Conservation (phyloP, 1,140 invertebrate species). For the Procambarus virginalis region DNA sequence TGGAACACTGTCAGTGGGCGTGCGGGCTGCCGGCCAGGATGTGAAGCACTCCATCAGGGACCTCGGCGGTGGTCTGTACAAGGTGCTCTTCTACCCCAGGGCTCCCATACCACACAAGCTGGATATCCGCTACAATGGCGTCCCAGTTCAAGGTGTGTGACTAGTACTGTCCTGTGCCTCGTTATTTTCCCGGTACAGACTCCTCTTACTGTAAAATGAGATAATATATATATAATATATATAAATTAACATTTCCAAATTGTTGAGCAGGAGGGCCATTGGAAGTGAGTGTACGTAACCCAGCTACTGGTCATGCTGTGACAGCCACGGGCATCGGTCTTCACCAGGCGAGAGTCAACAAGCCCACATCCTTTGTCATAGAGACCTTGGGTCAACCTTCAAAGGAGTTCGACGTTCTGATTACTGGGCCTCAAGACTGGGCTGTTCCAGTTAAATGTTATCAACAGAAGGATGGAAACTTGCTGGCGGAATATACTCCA, state of each 20-base stretch:
- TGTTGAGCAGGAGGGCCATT: constrained; percentile 77
- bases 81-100: constrained; percentile 90
- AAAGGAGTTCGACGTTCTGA: constrained; percentile 92
- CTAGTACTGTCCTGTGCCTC: no score
- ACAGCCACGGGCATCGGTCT: constrained; percentile 86
- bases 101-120: constrained; percentile 87
- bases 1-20: constrained; percentile 85
- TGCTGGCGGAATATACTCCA: constrained; percentile 94
- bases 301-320: constrained; percentile 82
- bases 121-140: constrained; percentile 84
- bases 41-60: constrained; percentile 78
- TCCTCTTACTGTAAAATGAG: not conserved
- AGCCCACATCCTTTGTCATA: constrained; percentile 89
- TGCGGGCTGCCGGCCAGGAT: constrained; percentile 85
- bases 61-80: constrained; percentile 75
- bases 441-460: constrained; percentile 95
- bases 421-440: constrained; percentile 89
- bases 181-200: no score
- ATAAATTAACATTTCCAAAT: no score
- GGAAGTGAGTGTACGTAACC: constrained; percentile 77
- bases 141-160: constrained; percentile 74
- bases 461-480: constrained; percentile 94
- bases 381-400: constrained; percentile 89
- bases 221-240: not conserved
- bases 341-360: constrained; percentile 86